Percentiles rank a stretch among this genome's conserved stretches.
Evolutionary conservation across 1,140 invertebrate genomes (phyloP).

Genomic region (Nomia melanderi): DNA sequence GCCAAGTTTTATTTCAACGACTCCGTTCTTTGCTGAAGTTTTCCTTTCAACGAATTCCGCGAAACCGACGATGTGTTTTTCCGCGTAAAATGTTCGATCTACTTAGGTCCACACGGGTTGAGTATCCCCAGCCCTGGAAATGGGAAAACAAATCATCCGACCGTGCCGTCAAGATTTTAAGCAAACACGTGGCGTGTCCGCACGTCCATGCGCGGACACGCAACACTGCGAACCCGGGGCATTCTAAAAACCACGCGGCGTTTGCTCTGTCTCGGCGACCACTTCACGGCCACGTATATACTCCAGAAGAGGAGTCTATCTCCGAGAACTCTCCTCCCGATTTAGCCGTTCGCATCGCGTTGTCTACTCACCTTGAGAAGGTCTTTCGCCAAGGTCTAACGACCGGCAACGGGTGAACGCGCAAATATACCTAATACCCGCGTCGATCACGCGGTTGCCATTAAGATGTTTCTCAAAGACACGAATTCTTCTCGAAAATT

Average conservation of each 20-base stretch:
- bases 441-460: background rate
- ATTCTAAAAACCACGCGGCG: constrained; percentile 57
- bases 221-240: constrained; percentile 24
- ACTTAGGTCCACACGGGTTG: background rate
- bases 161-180: constrained; percentile 68
- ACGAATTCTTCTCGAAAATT: too few species aligned
- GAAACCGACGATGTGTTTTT: too few species aligned
- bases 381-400: constrained; percentile 64
- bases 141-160: constrained; percentile 60
- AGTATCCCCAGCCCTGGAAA: constrained; percentile 51
- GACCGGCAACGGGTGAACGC: constrained; percentile 39
- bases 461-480: background rate
- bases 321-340: constrained; percentile 65
- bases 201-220: constrained; percentile 45
- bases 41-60: too few species aligned
- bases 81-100: too few species aligned
- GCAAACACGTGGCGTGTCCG: constrained; percentile 59
- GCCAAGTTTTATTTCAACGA: too few species aligned
- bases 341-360: constrained; percentile 55
- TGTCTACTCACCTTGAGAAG: constrained; percentile 68
- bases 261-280: constrained; percentile 66
- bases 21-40: too few species aligned
- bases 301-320: constrained; percentile 64
- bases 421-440: constrained; percentile 1
- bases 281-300: constrained; percentile 61